These are phyloP conservation scores for Sesia apiformis DNA, from an alignment of 2,888 invertebrate genomes.

Conservation along the genomic window DNA sequence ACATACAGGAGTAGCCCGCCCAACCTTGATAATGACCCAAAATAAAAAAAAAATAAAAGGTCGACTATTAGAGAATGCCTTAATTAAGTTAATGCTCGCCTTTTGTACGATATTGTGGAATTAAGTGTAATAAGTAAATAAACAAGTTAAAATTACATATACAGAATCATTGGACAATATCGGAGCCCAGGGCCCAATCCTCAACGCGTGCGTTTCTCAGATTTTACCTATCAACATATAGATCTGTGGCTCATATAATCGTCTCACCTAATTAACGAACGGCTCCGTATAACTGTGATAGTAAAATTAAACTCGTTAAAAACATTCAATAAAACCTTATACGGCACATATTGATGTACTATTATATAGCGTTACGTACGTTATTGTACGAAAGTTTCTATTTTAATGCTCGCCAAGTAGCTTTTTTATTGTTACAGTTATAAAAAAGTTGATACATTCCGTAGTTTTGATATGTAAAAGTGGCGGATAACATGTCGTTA, in stretches of 20 bases:
- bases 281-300: slow-evolving; percentile 39
- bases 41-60: too few species aligned
- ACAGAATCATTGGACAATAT: too few species aligned
- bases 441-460: slow-evolving; percentile 8
- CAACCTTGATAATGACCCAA: too few species aligned
- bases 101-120: too few species aligned
- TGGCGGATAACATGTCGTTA: background rate
- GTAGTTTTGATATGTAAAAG: background rate
- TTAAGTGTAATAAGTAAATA: too few species aligned
- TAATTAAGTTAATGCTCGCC: too few species aligned
- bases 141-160: too few species aligned
- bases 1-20: too few species aligned
- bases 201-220: too few species aligned
- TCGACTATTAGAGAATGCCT: too few species aligned
- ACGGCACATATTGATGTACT: background rate
- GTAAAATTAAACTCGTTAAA: slow-evolving; percentile 51
- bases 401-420: background rate
- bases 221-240: background rate
- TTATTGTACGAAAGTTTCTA: background rate
- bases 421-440: slow-evolving; percentile 8
- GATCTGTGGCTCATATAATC: slow-evolving; percentile 20
- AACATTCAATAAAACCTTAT: slow-evolving; percentile 39
- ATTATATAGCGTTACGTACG: background rate
- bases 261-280: slow-evolving; percentile 53
- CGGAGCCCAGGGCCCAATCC: too few species aligned